Evolutionary conservation across 2,113 vertebrate species (phyloP).

Genomic region (Nothobranchius kuhntae): DNA sequence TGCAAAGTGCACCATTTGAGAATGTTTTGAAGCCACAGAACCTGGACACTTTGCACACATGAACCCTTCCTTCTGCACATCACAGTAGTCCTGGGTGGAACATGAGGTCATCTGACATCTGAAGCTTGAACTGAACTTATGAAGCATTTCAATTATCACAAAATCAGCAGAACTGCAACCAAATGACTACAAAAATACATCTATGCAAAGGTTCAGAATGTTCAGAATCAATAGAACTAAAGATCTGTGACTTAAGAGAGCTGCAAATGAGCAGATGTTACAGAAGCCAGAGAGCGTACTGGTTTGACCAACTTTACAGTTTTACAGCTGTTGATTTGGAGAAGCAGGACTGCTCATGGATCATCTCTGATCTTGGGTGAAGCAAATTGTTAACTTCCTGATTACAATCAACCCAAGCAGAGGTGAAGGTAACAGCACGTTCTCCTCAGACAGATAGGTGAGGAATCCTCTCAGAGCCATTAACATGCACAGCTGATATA

Average conservation of each 20-base stretch:
- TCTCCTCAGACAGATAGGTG: background rate
- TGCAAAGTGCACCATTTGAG: too few relatives aligned
- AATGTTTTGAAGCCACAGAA: background rate
- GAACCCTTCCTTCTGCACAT: background rate
- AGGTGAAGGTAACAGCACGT: background rate
- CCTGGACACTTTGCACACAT: background rate
- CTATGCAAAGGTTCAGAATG: background rate
- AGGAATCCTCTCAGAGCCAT: background rate
- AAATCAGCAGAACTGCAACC: background rate
- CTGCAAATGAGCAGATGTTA: background rate
- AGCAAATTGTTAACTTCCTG: too few relatives aligned
- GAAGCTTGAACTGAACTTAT: background rate
- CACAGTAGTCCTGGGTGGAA: background rate
- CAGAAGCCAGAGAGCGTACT: too few relatives aligned
- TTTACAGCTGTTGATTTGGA: too few relatives aligned
- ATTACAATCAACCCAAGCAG: too few relatives aligned
- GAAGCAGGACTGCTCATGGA: too few relatives aligned
- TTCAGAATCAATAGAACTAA: background rate
- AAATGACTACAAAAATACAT: background rate
- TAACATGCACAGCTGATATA: slow-evolving; percentile 9
- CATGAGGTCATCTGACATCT: background rate
- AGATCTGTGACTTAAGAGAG: background rate
- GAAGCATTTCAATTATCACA: background rate
- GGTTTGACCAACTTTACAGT: too few relatives aligned
- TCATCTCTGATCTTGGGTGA: too few relatives aligned